phyloP scores from a whole-genome alignment of 2,797 vertebrate genomes.

The Ctenopoma kingsleyae region DNA sequence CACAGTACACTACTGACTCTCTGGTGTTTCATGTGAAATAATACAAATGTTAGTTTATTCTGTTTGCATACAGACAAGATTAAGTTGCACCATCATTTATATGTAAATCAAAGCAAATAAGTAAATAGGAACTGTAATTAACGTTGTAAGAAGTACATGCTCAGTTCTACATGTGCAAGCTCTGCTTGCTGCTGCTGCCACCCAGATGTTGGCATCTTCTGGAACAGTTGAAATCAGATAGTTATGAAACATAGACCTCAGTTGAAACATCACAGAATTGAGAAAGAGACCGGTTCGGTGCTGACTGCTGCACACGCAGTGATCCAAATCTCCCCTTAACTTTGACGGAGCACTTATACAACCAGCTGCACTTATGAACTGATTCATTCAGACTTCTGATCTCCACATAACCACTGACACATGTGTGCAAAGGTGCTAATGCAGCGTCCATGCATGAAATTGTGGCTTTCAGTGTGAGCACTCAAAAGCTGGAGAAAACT shows the following conservation, averaged over 20 bases:
- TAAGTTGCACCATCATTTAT: background rate
- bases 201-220: slow-evolving; percentile 26
- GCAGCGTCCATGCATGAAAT: slow-evolving; percentile 11
- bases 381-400: slow-evolving; percentile 20
- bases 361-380: slow-evolving; percentile 40
- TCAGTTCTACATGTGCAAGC: background rate
- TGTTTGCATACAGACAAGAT: background rate
- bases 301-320: slow-evolving; percentile 1
- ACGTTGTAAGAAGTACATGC: background rate
- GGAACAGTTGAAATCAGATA: slow-evolving; percentile 27
- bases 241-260: slow-evolving; percentile 48
- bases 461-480: background rate
- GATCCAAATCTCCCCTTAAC: background rate
- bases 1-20: background rate
- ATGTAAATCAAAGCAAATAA: background rate
- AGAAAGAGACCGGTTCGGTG: slow-evolving; percentile 30
- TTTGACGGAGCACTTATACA: slow-evolving; percentile 6
- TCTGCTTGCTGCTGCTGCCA: background rate
- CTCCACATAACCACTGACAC: slow-evolving; percentile 13
- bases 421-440: slow-evolving; percentile 13
- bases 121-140: background rate
- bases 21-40: background rate
- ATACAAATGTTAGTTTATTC: background rate
- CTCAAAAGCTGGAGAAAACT: background rate
- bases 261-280: slow-evolving; percentile 49